Evolutionary conservation across 2,113 vertebrate species (phyloP).

Genomic region (Trichechus manatus): DNA sequence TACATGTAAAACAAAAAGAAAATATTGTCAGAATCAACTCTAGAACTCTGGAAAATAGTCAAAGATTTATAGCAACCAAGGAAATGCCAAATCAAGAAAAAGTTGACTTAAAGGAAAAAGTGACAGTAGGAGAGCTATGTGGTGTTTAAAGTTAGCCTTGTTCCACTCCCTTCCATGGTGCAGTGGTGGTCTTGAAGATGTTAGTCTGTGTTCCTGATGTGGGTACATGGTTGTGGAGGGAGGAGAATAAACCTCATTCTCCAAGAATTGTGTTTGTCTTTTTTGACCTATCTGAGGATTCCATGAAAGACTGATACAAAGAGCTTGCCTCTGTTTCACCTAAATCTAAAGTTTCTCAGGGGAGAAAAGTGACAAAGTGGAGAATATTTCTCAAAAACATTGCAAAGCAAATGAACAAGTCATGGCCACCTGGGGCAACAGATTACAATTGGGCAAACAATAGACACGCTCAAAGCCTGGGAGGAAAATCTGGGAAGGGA

Average conservation of each 20-base stretch:
- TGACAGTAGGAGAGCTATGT: not conserved
- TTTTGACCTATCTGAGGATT: not conserved
- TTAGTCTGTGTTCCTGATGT: not conserved
- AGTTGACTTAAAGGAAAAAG: not conserved
- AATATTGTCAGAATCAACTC: not conserved
- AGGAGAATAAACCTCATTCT: not conserved
- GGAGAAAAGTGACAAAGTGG: not conserved
- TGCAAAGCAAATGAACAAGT: not conserved
- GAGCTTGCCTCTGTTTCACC: not conserved
- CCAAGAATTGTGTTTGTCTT: not conserved
- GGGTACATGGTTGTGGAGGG: not conserved
- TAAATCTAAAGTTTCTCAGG: not conserved
- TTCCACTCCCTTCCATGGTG: not conserved
- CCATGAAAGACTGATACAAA: not conserved
- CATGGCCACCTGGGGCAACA: not conserved
- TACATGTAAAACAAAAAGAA: not conserved
- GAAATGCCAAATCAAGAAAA: not conserved
- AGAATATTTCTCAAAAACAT: not conserved
- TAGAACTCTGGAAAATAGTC: not conserved
- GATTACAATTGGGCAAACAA: not conserved
- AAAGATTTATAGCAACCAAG: not conserved
- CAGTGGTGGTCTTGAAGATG: not conserved
- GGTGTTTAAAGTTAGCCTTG: not conserved
- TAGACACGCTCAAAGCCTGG: not conserved
- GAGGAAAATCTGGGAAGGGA: not conserved